These are phyloP conservation scores for Ammospiza nelsoni DNA, from an alignment of 2,113 vertebrate species.

Conservation along the genomic window DNA sequence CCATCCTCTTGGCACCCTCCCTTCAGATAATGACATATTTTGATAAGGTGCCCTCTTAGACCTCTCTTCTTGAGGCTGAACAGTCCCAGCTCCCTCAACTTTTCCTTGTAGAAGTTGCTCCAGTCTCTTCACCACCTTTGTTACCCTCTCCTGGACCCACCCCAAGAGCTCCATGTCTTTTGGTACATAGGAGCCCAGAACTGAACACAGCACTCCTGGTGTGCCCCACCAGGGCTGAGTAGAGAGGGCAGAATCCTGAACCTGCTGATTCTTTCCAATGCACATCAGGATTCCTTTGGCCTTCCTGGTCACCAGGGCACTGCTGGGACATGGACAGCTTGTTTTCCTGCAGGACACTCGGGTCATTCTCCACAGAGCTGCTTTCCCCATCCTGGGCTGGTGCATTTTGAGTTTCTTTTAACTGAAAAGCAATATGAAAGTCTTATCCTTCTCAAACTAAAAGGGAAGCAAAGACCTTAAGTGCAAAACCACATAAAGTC, in stretches of 20 bases:
- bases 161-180: not conserved
- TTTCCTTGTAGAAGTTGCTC: not conserved
- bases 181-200: accelerated
- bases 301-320: not conserved
- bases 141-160: accelerated
- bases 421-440: not conserved
- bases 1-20: not conserved
- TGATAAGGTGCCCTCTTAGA: not conserved
- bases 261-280: not conserved
- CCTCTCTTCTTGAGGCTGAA: not conserved
- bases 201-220: not conserved
- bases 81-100: not conserved
- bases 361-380: not conserved
- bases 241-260: no score
- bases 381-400: not conserved
- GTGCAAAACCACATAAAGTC: not conserved
- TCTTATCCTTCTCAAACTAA: not conserved
- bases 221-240: not conserved
- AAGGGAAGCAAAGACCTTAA: not conserved
- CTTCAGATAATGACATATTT: not conserved
- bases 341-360: not conserved
- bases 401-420: not conserved
- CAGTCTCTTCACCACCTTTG: not conserved
- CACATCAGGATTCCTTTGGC: not conserved
- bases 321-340: not conserved